A percentile compares a stretch with the other conserved stretches of the same genome.
Conservation (phyloP, 2,797 vertebrate species). For the Arnoldichthys spilopterus region DNA sequence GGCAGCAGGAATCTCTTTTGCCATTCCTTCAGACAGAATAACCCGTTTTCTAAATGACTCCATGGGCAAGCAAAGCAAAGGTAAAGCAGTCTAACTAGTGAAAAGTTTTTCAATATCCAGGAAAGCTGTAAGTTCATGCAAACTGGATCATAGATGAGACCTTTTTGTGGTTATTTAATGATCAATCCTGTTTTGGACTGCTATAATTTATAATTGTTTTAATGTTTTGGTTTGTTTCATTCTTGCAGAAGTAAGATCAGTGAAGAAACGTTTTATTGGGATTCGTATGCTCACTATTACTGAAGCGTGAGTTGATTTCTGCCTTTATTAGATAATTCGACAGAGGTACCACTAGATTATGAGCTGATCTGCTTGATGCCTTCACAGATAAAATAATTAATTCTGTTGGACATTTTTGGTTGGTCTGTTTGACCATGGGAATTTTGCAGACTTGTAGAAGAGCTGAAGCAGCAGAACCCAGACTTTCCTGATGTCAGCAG, state of each 20-base stretch:
- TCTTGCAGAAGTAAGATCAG: constrained; percentile 71
- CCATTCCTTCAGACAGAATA: constrained; percentile 94
- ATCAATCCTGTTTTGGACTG: background rate
- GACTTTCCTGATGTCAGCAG: constrained; percentile 88
- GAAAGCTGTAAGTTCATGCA: background rate
- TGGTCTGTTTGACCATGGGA: background rate
- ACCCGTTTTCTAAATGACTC: constrained; percentile 88
- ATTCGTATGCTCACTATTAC: constrained; percentile 94
- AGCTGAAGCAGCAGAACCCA: constrained; percentile 84
- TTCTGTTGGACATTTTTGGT: background rate
- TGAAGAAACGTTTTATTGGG: constrained; percentile 93
- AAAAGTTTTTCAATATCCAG: background rate
- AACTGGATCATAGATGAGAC: background rate
- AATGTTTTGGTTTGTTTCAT: background rate
- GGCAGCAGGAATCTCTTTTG: constrained; percentile 94
- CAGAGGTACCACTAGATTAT: background rate
- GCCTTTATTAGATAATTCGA: background rate
- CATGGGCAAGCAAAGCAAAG: constrained; percentile 84
- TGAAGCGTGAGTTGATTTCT: constrained; percentile 78
- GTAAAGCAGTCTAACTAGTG: constrained; percentile 60
- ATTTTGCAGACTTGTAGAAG: constrained; percentile 84
- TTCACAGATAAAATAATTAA: background rate
- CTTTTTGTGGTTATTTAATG: background rate
- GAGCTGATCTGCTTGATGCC: background rate
- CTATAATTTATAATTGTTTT: too few relatives aligned